Base-by-base conservation (phyloP, 1,140 invertebrate genomes). In the Cydia pomonella region DNA sequence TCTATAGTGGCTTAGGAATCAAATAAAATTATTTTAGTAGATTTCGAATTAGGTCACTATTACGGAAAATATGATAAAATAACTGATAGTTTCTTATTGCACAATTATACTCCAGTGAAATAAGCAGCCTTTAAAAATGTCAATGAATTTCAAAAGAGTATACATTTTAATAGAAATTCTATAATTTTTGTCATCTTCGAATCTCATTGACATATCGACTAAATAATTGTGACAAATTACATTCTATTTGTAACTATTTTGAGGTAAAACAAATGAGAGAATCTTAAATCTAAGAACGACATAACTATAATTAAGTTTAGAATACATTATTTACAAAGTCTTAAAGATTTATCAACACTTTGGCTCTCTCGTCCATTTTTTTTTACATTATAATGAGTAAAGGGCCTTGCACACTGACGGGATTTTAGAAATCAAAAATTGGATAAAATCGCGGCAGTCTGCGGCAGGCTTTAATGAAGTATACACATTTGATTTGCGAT, bases 311-410 rank as follows among this genome's bases (percentile, higher is more conserved):
- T 83, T 85, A 84, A 79, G 84, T 85, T 72, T 84, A 85, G 80
- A 87, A 81, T 86, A 89, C 80, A 86, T 87, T 89, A 92, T 91
- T 84, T 91, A 92, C 90, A 92, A 75, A 87, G 71, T 79, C 72
- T 82, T 84, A 84, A 82, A 87, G 78, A 83, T 79, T 85, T 88
- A 87, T 83, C 77, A 82, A 87, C 83, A 91, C 89, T 91, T 92
- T 92, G 89, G 90, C 88, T 92, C 87, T 87, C 84, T 87, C 88
- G 80, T 85, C 75, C 74, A 82, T 75, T 64, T 63, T 64, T 63
- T 27, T 81, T 79, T 82, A 79, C 72, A 91, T 86, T 73, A 84
- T 91, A 89, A 91, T 91, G 90, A 92, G 89, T 92, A 90, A 69
- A 69, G 33, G 29, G n/a, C 29, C 27, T 18, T 3, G 12, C 5